Base-by-base conservation (phyloP, 2,797 vertebrate species). In the Scomberomorus guttatus region DNA sequence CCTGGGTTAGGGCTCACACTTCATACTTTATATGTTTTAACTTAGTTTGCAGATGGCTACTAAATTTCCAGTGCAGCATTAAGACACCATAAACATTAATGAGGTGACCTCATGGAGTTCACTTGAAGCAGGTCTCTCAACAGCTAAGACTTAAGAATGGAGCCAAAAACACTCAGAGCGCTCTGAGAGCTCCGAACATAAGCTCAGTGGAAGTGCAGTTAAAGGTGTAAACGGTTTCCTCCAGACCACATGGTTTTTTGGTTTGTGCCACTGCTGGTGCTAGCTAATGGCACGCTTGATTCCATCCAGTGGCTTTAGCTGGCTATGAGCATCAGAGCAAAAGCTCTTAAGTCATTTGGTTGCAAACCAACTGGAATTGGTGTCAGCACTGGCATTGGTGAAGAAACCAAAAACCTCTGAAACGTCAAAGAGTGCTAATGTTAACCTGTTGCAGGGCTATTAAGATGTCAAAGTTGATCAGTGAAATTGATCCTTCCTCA, bases 161-260 rank as follows among this genome's bases (percentile, higher is more conserved):
- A 87, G 73, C 84, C 82, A 84, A 82, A 84, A 80, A 57, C 32
- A 62, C 37, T 77, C 24, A 13, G 20, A 68, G 44, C 20, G 9
- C 63, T 56, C 54, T 46, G 42, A 81, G 52, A 79, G 29, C 48
- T 76, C 64, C 34, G 83, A 82, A 39, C 25, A 52, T 42, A 50
- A 66, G 46, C 77, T 67, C 24, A 71, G 63, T 75, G 51, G 71
- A 84, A 61, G 69, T 63, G 58, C 37, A 83, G 67, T 87, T 77
- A 58, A 89, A 72, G 84, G 87, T 90, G 91, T 80, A 82, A 93
- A 92, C 86, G 72, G 87, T 79, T 73, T 84, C 52, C 34, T 80
- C 65, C 64, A 89, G 83, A 88, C 82, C 78, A 39, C 89, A 83
- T 46, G 32, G 18, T 63, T 56, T 34, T 79, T 72, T 71, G 66